Evolutionary conservation across 2,797 vertebrate species (phyloP).

Genomic region (Alcedo quadribrachys): DNA sequence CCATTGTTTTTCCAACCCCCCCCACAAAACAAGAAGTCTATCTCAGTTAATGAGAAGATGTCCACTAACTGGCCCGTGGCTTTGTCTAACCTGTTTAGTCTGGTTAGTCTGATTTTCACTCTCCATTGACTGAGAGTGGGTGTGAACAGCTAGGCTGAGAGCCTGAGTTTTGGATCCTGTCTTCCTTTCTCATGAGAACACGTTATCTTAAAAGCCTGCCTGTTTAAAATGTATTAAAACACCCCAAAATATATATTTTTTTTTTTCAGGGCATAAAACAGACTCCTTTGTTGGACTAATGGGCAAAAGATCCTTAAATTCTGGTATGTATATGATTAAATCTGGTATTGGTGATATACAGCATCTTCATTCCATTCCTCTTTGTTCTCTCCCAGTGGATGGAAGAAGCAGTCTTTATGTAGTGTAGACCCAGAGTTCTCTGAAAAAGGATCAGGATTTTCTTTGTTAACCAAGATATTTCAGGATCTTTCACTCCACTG

Average conservation of each 20-base stretch:
- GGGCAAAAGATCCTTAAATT: slow-evolving; percentile 85
- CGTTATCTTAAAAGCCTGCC: slow-evolving; percentile 27
- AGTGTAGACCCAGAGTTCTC: not conserved
- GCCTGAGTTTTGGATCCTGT: not conserved
- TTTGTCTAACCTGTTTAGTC: not conserved
- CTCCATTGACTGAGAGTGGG: not conserved
- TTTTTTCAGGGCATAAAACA: slow-evolving; percentile 85
- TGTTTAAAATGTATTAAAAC: slow-evolving; percentile 71
- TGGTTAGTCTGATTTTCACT: not conserved
- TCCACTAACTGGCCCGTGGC: not conserved
- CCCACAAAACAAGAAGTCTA: not conserved
- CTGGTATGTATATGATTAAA: slow-evolving; percentile 80
- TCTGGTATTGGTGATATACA: not conserved
- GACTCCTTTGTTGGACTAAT: slow-evolving; percentile 87
- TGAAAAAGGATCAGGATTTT: not conserved
- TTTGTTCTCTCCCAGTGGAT: not conserved
- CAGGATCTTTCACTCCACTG: not conserved
- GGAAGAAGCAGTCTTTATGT: not conserved
- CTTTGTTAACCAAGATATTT: not conserved
- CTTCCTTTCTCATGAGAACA: slow-evolving; percentile 10
- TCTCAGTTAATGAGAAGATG: not conserved
- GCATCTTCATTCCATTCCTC: slow-evolving; percentile 36
- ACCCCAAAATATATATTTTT: slow-evolving; percentile 67
- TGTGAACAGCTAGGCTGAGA: not conserved
- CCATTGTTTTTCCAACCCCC: not conserved